These are phyloP conservation scores for Microplitis demolitor DNA, from an alignment of 1,140 invertebrate genomes.

Conservation along the genomic window DNA sequence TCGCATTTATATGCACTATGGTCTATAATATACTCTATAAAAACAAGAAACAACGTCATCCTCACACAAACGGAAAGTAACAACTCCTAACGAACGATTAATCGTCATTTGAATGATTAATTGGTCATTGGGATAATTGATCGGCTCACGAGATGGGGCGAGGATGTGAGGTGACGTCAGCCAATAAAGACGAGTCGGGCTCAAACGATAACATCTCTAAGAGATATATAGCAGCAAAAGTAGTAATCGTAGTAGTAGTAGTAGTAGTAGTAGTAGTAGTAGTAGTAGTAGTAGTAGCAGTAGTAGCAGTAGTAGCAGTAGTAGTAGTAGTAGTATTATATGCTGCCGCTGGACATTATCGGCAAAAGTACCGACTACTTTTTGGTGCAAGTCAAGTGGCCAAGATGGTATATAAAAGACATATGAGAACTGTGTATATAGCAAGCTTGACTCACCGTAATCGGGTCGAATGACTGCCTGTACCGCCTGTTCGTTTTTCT, in stretches of 20 bases:
- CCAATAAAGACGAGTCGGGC: slow-evolving; percentile 8
- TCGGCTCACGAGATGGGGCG: background rate
- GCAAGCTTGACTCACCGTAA: slow-evolving; percentile 62
- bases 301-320: too few species aligned
- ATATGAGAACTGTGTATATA: background rate
- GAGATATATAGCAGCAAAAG: background rate
- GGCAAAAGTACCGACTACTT: background rate
- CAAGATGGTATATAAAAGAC: background rate
- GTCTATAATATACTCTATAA: background rate
- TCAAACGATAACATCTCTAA: background rate
- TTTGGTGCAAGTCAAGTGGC: background rate
- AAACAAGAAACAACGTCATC: background rate
- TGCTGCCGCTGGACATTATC: too few species aligned
- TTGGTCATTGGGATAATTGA: slow-evolving; percentile 19
- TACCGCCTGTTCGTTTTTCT: slow-evolving; percentile 63
- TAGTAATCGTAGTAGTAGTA: too few species aligned
- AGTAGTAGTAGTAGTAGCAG: background rate
- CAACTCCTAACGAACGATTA: background rate
- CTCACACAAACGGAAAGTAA: background rate
- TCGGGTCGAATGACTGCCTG: slow-evolving; percentile 66
- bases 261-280: too few species aligned
- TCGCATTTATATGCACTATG: background rate
- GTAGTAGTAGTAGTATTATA: background rate
- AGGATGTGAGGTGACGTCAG: slow-evolving; percentile 1
- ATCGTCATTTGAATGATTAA: slow-evolving; percentile 18